Evolutionary conservation across 2,888 invertebrate genomes (phyloP).

Genomic region (Dasysyrphus tricinctus): DNA sequence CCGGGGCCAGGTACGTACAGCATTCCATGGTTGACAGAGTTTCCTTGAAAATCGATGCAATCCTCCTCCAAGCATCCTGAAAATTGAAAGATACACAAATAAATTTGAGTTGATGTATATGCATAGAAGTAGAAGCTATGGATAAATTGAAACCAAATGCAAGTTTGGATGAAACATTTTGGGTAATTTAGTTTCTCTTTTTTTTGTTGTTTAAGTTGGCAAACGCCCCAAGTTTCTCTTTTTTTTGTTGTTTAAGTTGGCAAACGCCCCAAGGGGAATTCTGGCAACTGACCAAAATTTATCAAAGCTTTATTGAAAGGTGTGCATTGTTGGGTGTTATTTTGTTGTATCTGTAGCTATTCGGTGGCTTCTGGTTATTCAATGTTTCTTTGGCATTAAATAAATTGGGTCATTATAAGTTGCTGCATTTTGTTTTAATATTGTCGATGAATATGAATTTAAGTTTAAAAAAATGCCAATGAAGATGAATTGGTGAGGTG

Average conservation of each 20-base stretch:
- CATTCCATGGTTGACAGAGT: slow-evolving; percentile 90
- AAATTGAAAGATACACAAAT: slow-evolving; percentile 59
- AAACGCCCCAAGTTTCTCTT: slow-evolving; percentile 19
- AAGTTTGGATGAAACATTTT: slow-evolving; percentile 42
- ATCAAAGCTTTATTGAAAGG: slow-evolving; percentile 47
- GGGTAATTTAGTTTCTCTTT: slow-evolving; percentile 12
- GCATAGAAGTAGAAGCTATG: neutral
- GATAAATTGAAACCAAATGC: slow-evolving; percentile 55
- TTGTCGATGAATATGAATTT: neutral
- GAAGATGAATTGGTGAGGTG: slow-evolving; percentile 8
- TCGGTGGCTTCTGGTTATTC: neutral
- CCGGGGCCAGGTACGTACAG: slow-evolving; percentile 93
- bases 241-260: slow-evolving; percentile 18
- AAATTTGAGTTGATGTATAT: neutral
- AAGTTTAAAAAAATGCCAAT: neutral
- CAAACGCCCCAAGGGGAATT: slow-evolving; percentile 14
- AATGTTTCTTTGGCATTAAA: slow-evolving; percentile 13
- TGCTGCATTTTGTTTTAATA: slow-evolving; percentile 26
- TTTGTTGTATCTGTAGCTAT: neutral
- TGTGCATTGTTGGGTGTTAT: slow-evolving; percentile 7
- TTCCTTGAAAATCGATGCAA: slow-evolving; percentile 93
- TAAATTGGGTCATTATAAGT: slow-evolving; percentile 29
- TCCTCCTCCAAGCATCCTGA: slow-evolving; percentile 87
- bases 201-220: slow-evolving; percentile 22
- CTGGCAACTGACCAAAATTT: slow-evolving; percentile 57